Conservation (phyloP, 2,888 invertebrate genomes). For the Pilophorus perplexus region DNA sequence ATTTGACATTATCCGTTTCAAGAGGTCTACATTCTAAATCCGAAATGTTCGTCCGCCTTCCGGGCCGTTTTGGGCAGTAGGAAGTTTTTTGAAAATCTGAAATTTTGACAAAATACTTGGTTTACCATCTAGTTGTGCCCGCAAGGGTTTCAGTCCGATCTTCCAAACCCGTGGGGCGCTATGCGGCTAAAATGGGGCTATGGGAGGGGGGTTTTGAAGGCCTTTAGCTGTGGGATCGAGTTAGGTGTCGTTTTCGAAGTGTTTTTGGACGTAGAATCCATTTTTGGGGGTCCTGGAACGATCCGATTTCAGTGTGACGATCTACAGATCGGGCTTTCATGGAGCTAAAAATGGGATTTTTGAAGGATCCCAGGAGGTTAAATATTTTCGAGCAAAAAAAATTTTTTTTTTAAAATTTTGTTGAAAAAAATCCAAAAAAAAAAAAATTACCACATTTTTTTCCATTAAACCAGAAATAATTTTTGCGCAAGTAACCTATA, state of each 20-base stretch:
- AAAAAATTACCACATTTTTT: no score
- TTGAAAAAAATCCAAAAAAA: no score
- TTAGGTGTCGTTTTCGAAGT: background rate
- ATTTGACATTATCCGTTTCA: background rate
- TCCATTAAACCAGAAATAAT: no score
- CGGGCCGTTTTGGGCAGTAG: background rate
- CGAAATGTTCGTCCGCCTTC: background rate
- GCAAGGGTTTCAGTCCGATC: background rate
- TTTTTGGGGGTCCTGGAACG: no score
- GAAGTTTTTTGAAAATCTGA: background rate
- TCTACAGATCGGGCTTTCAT: no score
- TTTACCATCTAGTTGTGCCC: background rate
- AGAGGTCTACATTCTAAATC: background rate
- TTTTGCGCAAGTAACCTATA: no score
- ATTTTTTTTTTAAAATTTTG: no score
- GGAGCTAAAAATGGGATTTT: no score
- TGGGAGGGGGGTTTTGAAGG: background rate
- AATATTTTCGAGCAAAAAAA: no score
- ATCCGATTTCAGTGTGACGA: no score
- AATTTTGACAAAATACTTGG: background rate
- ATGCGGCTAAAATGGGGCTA: background rate
- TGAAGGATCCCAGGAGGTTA: no score
- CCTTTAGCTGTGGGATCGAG: background rate
- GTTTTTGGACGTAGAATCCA: background rate
- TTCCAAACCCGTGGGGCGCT: background rate